Percentiles rank a stretch among this genome's conserved stretches.
phyloP scores from a whole-genome alignment of 1,140 invertebrate genomes.

The Drosophila sturtevanti region DNA sequence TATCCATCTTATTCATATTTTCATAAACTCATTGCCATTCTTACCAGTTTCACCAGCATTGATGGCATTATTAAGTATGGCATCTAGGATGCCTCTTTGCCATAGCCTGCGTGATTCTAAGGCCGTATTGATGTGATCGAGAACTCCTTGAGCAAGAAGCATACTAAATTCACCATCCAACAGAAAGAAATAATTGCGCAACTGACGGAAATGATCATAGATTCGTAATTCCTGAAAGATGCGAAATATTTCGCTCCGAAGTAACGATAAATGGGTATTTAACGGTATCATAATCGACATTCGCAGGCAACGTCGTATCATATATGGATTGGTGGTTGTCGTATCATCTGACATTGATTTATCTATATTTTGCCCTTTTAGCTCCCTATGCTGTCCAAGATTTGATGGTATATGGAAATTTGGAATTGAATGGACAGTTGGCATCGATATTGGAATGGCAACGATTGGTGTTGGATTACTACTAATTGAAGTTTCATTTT shows the following conservation, averaged over 20 bases:
- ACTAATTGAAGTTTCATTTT: background rate
- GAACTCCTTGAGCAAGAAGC: slow-evolving; percentile 87
- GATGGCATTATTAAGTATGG: slow-evolving; percentile 87
- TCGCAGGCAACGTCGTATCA: slow-evolving; percentile 86
- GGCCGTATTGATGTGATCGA: slow-evolving; percentile 86
- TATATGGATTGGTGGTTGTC: slow-evolving; percentile 38
- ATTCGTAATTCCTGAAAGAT: slow-evolving; percentile 87
- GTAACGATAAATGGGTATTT: slow-evolving; percentile 86
- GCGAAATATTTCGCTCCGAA: slow-evolving; percentile 88
- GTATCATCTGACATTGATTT: background rate
- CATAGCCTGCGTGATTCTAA: slow-evolving; percentile 86
- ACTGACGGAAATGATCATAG: slow-evolving; percentile 87
- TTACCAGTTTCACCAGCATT: slow-evolving; percentile 67
- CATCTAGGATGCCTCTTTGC: slow-evolving; percentile 87
- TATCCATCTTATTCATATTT: background rate
- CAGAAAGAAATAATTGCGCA: slow-evolving; percentile 89
- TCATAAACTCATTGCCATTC: slow-evolving; percentile 34
- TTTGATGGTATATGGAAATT: background rate
- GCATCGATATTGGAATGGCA: background rate
- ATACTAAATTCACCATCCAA: slow-evolving; percentile 90
- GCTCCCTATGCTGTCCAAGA: background rate
- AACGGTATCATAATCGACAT: slow-evolving; percentile 88
- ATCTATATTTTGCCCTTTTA: background rate
- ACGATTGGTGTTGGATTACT: background rate
- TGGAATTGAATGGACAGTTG: too few relatives aligned